These are phyloP conservation scores for Drosophila kuntzei DNA, from an alignment of 2,888 invertebrate species.

Conservation along the genomic window DNA sequence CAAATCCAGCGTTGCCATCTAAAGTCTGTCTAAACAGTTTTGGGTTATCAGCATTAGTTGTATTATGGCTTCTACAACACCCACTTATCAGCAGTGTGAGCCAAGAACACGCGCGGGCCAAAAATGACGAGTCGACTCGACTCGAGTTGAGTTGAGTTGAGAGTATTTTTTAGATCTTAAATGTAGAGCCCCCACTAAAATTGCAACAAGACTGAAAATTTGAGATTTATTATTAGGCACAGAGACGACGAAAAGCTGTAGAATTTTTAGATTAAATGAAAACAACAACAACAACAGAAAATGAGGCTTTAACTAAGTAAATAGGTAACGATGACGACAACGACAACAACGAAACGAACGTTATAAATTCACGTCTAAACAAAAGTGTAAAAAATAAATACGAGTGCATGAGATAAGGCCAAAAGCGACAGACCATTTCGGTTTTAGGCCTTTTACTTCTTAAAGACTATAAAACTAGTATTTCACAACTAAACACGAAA, in stretches of 20 bases:
- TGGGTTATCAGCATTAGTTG: slow-evolving; percentile 51
- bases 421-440: slow-evolving; percentile 16
- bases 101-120: slow-evolving; percentile 44
- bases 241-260: slow-evolving; percentile 33
- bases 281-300: background rate
- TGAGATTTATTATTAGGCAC: slow-evolving; percentile 48
- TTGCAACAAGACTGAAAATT: slow-evolving; percentile 55
- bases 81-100: slow-evolving; percentile 44
- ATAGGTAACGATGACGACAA: slow-evolving; percentile 34
- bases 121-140: slow-evolving; percentile 17
- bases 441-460: background rate
- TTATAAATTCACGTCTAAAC: slow-evolving; percentile 79
- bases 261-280: slow-evolving; percentile 36
- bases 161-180: slow-evolving; percentile 18
- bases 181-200: slow-evolving; percentile 28
- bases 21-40: slow-evolving; percentile 58
- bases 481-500: slow-evolving; percentile 5
- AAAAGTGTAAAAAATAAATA: slow-evolving; percentile 81
- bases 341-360: slow-evolving; percentile 34
- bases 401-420: slow-evolving; percentile 57
- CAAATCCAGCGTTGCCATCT: slow-evolving; percentile 40
- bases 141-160: background rate
- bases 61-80: slow-evolving; percentile 41
- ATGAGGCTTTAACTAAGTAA: slow-evolving; percentile 58
- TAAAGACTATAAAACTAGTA: background rate